Evolutionary conservation across 2,888 invertebrate species (phyloP).

Genomic region (Lithophane leautieri): DNA sequence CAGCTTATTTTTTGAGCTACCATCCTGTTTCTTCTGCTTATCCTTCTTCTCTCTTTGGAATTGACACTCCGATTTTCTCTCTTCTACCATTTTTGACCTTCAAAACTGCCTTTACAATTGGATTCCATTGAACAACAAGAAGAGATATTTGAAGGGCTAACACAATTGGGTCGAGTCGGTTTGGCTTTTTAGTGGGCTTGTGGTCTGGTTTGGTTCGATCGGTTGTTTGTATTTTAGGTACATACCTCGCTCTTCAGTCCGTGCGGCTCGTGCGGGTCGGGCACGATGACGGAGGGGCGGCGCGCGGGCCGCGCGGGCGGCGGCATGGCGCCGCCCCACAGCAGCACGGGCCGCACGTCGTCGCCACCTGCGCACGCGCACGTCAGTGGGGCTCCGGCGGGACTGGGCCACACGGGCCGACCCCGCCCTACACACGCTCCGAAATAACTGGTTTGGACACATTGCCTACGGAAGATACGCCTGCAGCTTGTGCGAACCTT

Average conservation of each 20-base stretch:
- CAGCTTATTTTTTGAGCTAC: background rate
- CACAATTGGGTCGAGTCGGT: background rate
- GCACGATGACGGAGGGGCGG: slow-evolving; percentile 91
- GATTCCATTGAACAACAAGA: background rate
- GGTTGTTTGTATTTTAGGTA: background rate
- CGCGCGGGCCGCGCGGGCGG: slow-evolving; percentile 92
- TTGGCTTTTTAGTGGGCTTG: no score
- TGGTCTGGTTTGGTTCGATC: background rate
- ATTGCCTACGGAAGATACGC: slow-evolving; percentile 50
- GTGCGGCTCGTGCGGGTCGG: slow-evolving; percentile 90
- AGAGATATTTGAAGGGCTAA: background rate
- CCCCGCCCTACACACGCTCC: slow-evolving; percentile 54
- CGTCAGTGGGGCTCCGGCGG: slow-evolving; percentile 22
- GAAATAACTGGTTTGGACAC: slow-evolving; percentile 49
- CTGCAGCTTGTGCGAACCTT: slow-evolving; percentile 19
- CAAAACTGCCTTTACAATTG: no score
- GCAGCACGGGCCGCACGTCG: slow-evolving; percentile 77
- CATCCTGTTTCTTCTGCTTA: no score
- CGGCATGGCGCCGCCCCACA: slow-evolving; percentile 87
- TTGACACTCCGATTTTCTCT: background rate
- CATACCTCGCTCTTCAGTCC: slow-evolving; percentile 90
- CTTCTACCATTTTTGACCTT: background rate
- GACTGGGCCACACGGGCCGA: slow-evolving; percentile 34
- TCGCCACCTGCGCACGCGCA: slow-evolving; percentile 72
- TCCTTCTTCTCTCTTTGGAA: background rate